Evolutionary conservation across 2,797 vertebrate species (phyloP).

Genomic region (Mormyrus hasselquistii): DNA sequence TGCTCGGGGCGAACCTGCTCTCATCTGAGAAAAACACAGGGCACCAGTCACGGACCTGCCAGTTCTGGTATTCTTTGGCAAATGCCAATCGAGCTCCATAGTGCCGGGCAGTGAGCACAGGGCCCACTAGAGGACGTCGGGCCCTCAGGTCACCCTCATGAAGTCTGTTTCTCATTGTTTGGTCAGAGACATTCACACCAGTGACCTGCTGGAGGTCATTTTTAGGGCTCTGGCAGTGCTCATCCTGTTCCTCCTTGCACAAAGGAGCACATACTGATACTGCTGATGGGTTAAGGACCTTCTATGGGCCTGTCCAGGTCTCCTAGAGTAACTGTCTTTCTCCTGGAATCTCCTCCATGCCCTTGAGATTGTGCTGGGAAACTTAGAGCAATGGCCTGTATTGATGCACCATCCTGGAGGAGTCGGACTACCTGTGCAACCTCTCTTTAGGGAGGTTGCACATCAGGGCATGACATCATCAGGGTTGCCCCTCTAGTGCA

Average conservation of each 20-base stretch:
- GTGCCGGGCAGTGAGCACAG: neutral
- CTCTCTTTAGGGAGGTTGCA: neutral
- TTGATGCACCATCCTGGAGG: neutral
- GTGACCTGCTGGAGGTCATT: no score
- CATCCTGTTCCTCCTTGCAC: no score
- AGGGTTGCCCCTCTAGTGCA: neutral
- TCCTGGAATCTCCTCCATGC: neutral
- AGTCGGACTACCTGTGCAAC: neutral
- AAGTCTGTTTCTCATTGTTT: neutral
- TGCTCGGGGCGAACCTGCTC: neutral
- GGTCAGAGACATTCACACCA: neutral
- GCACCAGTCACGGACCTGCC: neutral
- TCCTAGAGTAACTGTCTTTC: no score
- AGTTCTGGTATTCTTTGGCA: neutral
- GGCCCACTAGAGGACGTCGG: neutral
- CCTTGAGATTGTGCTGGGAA: neutral
- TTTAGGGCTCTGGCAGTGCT: no score
- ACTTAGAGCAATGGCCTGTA: neutral
- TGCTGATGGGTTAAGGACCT: no score
- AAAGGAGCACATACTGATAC: no score
- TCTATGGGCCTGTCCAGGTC: no score
- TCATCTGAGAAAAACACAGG: neutral
- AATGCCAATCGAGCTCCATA: neutral
- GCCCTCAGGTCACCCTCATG: neutral
- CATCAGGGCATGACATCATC: no score